Evolutionary conservation across 1,140 invertebrate genomes (phyloP).

Genomic region (Cyclina sinensis): DNA sequence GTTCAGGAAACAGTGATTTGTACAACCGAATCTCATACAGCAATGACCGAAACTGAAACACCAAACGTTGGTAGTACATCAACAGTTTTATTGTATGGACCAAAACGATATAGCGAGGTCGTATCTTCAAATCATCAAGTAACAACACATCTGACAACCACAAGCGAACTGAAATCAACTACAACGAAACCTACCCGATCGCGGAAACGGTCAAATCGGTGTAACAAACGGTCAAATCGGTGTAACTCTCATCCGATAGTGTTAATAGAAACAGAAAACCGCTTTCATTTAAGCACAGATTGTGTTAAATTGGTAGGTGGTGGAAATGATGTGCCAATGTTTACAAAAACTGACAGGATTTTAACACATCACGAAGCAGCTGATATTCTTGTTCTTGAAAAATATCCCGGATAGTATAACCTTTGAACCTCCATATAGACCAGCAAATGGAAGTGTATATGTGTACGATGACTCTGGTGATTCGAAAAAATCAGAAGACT

Average conservation of each 20-base stretch:
- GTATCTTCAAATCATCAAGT: neutral
- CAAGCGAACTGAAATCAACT: neutral
- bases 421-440: conserved; percentile 14
- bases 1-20: neutral
- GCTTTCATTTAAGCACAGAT: neutral
- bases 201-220: neutral
- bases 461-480: conserved; percentile 29
- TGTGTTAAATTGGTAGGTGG: conserved; percentile 18
- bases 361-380: conserved; percentile 37
- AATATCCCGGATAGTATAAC: conserved; percentile 22
- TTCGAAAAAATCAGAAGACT: conserved; percentile 12
- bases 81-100: neutral
- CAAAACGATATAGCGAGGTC: neutral
- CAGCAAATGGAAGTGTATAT: conserved; percentile 2
- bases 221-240: neutral
- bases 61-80: neutral
- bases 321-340: conserved; percentile 23
- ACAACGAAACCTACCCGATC: neutral
- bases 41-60: neutral
- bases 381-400: conserved; percentile 13
- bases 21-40: neutral
- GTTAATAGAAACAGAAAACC: neutral
- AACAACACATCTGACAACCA: neutral
- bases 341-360: conserved; percentile 34
- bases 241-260: neutral